Evolutionary conservation across 2,113 vertebrate species (phyloP), one percentile per base, ranked within the genome.

Genomic region (Patagioenas fasciata): DNA sequence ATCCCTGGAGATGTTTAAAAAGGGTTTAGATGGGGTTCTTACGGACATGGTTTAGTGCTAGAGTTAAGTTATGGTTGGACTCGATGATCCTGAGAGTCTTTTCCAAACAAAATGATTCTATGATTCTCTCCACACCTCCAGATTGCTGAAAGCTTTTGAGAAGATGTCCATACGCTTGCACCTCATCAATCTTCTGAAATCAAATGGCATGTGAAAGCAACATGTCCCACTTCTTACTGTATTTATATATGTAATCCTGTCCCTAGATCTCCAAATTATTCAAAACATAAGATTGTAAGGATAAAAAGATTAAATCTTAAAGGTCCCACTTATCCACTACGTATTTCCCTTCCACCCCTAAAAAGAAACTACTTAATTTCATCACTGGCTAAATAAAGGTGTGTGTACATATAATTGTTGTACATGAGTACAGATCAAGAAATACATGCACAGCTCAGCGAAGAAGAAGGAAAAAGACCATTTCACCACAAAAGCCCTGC

Each of bases 241-340:
- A 31, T 62, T 67, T 60, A 11, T 44, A 44, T 48, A 4, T 3
- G 57, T 36, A 40, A 5, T 31, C 38, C 12, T 34, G 32, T 13
- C 18, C 11, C 29, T 62, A 19, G 6, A 58, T 60, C 23, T 70
- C 62, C 11, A 70, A 32, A 53, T 88, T 70, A 71, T 44, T 84
- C 4, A 65, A 70, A 80, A 19, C 1, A 20, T 65, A 44, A 47
- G 5, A 15, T 26, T 9, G 24, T 53, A 28, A 42, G 20, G 31
- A 13, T 60, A 28, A 38, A 84, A 61, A 18, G 0, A 5, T 23
- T 50, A 34, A 65, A 42, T 36, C 16, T 80, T 80, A 61, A 75
- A 79, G 13, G 13, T 1, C 1, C 6, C 11, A 18, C 2, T 36
- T 74, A n/a, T 25, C 62, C 6, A 13, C 3, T 29, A 10, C 0